phyloP scores from a whole-genome alignment of 2,113 vertebrate genomes.

The Leptodactylus fuscus region DNA sequence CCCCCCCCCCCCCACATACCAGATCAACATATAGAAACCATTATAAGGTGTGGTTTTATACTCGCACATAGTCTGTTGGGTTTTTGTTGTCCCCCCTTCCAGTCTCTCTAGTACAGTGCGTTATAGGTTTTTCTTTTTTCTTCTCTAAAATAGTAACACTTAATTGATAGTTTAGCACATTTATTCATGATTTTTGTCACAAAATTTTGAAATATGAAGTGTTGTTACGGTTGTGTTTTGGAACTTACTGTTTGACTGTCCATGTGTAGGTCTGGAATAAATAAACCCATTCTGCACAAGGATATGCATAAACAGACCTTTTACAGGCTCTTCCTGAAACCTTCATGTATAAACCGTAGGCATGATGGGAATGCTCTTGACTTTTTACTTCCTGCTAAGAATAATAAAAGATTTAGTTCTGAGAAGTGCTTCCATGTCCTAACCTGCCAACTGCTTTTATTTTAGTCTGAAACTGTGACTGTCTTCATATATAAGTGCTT shows the following conservation, averaged over 20 bases:
- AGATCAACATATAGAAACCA: neutral
- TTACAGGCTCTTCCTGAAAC: slow-evolving; percentile 13
- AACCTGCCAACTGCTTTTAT: neutral
- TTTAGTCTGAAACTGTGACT: too few relatives aligned
- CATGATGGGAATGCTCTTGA: slow-evolving; percentile 7
- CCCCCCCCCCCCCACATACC: too few relatives aligned
- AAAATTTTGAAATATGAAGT: too few relatives aligned
- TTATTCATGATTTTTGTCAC: neutral
- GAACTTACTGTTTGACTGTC: neutral
- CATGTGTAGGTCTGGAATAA: neutral
- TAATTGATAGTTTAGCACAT: too few relatives aligned
- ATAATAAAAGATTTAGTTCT: neutral
- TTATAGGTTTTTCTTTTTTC: too few relatives aligned
- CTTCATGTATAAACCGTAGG: neutral
- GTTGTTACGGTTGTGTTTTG: neutral
- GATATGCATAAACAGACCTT: neutral
- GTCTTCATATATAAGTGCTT: too few relatives aligned
- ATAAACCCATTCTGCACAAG: neutral
- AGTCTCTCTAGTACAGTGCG: too few relatives aligned
- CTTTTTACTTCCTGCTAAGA: neutral
- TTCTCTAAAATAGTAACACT: too few relatives aligned
- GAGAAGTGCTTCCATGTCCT: neutral
- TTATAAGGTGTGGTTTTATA: neutral
- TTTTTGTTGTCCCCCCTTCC: too few relatives aligned
- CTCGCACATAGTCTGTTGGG: too few relatives aligned